Conservation (phyloP, 2,113 vertebrate species). For the Peromyscus polionotus region DNA sequence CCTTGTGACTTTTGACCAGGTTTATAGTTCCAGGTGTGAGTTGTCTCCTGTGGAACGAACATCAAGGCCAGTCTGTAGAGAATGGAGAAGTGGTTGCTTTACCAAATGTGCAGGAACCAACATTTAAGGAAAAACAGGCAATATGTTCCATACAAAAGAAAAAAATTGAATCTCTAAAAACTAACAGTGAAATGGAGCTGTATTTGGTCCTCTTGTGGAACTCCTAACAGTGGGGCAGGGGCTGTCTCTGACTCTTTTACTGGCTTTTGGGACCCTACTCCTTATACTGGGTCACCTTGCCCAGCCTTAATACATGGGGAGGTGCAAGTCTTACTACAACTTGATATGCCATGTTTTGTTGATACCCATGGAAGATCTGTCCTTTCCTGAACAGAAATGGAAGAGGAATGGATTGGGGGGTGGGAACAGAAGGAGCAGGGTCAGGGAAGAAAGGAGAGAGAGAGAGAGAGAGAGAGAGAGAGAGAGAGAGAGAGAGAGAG, state of each 20-base stretch:
- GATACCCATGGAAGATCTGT: neutral
- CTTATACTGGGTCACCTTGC: neutral
- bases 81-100: neutral
- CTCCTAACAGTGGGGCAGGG: neutral
- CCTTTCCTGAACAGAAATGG: neutral
- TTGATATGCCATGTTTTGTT: neutral
- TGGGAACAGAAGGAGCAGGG: too few relatives aligned
- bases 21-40: neutral
- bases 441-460: rapidly evolving
- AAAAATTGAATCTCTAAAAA: neutral
- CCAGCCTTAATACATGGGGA: neutral
- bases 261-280: neutral
- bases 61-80: neutral
- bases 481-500: neutral
- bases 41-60: neutral
- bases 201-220: neutral
- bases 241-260: neutral
- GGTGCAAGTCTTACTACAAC: neutral
- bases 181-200: neutral
- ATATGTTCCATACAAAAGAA: neutral
- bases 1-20: neutral
- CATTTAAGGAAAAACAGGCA: neutral
- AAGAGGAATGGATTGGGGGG: too few relatives aligned
- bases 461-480: neutral
- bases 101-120: neutral